phyloP scores from a whole-genome alignment of 2,888 invertebrate species.

The Heteromurus nitidus region DNA sequence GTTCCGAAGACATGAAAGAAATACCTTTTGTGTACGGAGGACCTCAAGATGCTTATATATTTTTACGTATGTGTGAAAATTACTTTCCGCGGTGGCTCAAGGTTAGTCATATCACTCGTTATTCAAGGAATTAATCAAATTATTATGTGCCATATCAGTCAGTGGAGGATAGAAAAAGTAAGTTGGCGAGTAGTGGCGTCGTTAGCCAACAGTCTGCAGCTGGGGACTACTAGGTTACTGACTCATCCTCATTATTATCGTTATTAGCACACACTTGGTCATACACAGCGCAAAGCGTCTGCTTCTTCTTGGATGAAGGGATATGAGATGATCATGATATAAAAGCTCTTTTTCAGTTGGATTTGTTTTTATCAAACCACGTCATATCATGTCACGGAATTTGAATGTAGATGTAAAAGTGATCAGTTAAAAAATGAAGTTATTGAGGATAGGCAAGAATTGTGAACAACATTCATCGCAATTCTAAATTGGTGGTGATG shows the following conservation, averaged over 20 bases:
- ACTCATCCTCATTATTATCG: slow-evolving; percentile 17
- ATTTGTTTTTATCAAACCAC: no score
- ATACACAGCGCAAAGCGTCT: no score
- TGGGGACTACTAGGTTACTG: slow-evolving; percentile 4
- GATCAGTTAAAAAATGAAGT: no score
- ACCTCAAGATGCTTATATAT: background rate
- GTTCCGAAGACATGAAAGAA: no score
- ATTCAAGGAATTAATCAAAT: slow-evolving; percentile 60
- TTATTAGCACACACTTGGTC: slow-evolving; percentile 2
- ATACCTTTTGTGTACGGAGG: background rate
- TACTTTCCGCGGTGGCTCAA: slow-evolving; percentile 24
- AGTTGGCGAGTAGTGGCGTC: slow-evolving; percentile 33
- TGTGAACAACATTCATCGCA: no score
- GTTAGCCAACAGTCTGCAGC: slow-evolving; percentile 4
- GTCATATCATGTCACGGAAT: no score
- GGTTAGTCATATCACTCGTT: slow-evolving; percentile 49
- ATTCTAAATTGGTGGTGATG: no score
- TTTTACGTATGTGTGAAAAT: slow-evolving; percentile 15
- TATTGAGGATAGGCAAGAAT: no score
- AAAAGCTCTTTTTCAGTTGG: no score
- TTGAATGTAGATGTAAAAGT: no score
- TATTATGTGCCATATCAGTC: slow-evolving; percentile 41
- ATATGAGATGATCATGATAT: no score
- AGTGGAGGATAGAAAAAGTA: slow-evolving; percentile 3
- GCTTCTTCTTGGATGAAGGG: no score